phyloP scores from a whole-genome alignment of 2,888 invertebrate genomes.

The Ephialtes manifestator region DNA sequence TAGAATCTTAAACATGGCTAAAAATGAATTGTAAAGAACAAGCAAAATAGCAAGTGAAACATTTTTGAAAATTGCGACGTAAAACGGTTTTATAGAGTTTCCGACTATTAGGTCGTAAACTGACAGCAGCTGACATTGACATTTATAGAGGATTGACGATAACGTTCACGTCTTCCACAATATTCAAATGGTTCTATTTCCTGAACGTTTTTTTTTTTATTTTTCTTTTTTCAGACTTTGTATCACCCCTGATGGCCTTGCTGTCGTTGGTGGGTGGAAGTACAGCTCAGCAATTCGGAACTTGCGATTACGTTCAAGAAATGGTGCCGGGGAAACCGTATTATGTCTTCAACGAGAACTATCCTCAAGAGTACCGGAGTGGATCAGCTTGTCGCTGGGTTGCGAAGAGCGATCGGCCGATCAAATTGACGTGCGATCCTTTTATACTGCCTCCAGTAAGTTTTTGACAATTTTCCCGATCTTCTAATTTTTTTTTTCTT shows the following conservation, averaged over 20 bases:
- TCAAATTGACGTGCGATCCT: slow-evolving; percentile 85
- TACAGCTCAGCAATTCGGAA: slow-evolving; percentile 79
- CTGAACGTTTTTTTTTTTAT: background rate
- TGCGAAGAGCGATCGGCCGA: slow-evolving; percentile 84
- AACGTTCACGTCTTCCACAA: background rate
- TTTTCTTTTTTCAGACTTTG: slow-evolving; percentile 70
- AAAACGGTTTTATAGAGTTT: background rate
- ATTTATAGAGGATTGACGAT: background rate
- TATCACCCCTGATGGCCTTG: slow-evolving; percentile 76
- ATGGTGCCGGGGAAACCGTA: slow-evolving; percentile 84
- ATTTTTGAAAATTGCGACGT: too few relatives aligned
- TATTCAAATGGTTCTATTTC: background rate
- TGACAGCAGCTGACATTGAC: slow-evolving; percentile 24
- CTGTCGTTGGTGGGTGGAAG: slow-evolving; percentile 80
- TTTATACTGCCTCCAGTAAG: slow-evolving; percentile 87
- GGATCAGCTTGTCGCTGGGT: slow-evolving; percentile 87
- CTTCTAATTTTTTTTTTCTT: background rate
- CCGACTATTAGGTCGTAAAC: background rate
- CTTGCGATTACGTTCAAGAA: slow-evolving; percentile 86
- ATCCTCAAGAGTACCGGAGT: slow-evolving; percentile 85
- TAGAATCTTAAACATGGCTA: background rate
- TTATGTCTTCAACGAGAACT: slow-evolving; percentile 86
- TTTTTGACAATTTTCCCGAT: slow-evolving; percentile 23
- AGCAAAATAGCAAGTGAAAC: too few relatives aligned
- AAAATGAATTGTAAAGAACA: background rate